Base-by-base conservation (phyloP, 2,888 invertebrate genomes). In the Oeneis ivallda region DNA sequence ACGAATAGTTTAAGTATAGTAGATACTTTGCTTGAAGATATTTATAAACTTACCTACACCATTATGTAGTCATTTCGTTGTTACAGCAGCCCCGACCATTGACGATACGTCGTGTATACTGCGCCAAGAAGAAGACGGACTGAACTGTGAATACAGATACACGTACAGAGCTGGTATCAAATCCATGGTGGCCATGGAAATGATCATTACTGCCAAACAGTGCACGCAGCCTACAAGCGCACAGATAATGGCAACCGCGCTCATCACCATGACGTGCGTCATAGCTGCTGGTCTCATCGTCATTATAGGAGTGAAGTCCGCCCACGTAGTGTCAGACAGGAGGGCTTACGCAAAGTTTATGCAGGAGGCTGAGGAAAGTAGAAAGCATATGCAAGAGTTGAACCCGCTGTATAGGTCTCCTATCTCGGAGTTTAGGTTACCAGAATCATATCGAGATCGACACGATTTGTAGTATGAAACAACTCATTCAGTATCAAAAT, bases 371-470 rank as follows among this genome's bases (percentile, higher is more conserved):
- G 78, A 87, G 64, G 85, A 85, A 62, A 89, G 89, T 57, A 82
- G 84, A 62, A 79, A 85, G 52, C 75, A 86, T 52, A 83, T 85
- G 81, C 86, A 87, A 64, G 84, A 88, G 58, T 73, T 92, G 66
- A 95, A 94, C 78, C 95, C 95, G 0, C 75, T 95, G 66, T 95
- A 94, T 72, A 93, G 89, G 71, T 92, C 94, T n/a, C 94, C 94
- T 1, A 89, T 93, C 15, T 89, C 90, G 0, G 83, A 86, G 62
- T 94, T 93, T 72, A 82, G 82, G 67, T 88, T 94, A 67, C 94
- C 94, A 11, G 85, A 91, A 45, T 79, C 85, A 2, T 92, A 82
- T 75, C 87, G 91, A 62, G 91, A 92, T 75, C 84, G 84, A 61
- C 76, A 80, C 72, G 86, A 89, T 76, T 89, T 67, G 39, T 65